These are phyloP conservation scores for Chaetorhynchus papuensis DNA, from an alignment of 2,113 vertebrate species.

Conservation along the genomic window DNA sequence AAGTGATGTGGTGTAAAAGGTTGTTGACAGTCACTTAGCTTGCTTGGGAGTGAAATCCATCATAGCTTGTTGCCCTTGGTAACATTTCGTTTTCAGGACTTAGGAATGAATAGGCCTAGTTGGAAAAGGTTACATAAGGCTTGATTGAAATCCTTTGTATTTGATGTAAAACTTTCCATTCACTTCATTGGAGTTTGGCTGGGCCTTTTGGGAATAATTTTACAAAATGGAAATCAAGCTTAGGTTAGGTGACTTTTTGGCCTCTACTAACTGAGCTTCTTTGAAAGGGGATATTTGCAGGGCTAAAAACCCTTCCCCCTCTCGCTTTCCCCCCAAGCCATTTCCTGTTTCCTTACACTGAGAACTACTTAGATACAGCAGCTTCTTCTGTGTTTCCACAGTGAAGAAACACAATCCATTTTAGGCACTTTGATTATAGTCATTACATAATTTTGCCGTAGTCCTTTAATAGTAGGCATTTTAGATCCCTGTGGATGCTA, in stretches of 20 bases:
- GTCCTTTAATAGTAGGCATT: slow-evolving; percentile 48
- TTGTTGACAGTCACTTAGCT: background rate
- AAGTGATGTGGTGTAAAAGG: background rate
- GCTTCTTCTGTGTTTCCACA: slow-evolving; percentile 57
- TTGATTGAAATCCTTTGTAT: slow-evolving; percentile 43
- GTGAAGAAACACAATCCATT: slow-evolving; percentile 55
- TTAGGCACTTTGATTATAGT: slow-evolving; percentile 50
- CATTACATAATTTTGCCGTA: slow-evolving; percentile 36
- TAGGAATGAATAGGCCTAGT: background rate
- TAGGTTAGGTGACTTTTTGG: slow-evolving; percentile 58
- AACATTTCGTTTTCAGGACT: background rate
- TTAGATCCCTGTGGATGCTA: slow-evolving; percentile 32
- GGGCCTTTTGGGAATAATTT: slow-evolving; percentile 48
- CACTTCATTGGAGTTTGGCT: slow-evolving; percentile 26
- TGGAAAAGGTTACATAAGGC: slow-evolving; percentile 24
- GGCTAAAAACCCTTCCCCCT: slow-evolving; percentile 38
- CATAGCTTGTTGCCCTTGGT: background rate
- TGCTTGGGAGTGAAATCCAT: background rate
- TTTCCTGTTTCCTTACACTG: slow-evolving; percentile 57
- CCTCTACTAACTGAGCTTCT: slow-evolving; percentile 37
- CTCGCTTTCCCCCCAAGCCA: background rate
- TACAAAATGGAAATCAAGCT: slow-evolving; percentile 54
- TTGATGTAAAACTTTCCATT: slow-evolving; percentile 49
- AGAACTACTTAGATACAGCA: slow-evolving; percentile 40
- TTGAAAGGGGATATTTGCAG: slow-evolving; percentile 57